These are phyloP conservation scores for Rhynchonycteris naso DNA, from an alignment of 2,797 vertebrate genomes.

Conservation along the genomic window DNA sequence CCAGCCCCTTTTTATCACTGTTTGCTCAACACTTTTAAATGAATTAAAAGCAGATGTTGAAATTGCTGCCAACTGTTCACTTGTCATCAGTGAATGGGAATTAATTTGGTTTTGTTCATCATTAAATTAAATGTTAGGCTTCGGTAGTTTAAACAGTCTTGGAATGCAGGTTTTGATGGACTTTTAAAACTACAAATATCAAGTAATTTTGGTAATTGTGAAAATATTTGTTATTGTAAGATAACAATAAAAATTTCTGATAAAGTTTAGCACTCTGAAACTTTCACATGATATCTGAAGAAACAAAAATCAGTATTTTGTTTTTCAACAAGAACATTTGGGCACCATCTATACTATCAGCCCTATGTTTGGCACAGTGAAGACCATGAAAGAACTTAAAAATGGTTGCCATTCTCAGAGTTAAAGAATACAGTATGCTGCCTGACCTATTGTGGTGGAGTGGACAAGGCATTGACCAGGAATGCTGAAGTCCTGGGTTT, in stretches of 20 bases:
- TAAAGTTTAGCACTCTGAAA: conserved; percentile 56
- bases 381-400: neutral
- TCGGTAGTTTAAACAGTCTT: conserved; percentile 47
- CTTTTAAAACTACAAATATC: conserved; percentile 58
- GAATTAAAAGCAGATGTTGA: conserved; percentile 73
- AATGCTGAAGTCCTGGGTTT: no score
- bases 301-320: conserved; percentile 38
- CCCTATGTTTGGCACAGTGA: neutral
- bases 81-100: conserved; percentile 48
- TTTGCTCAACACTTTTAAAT: conserved; percentile 66
- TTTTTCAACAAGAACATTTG: conserved; percentile 21
- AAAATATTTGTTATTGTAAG: conserved; percentile 50
- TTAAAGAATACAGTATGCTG: conserved; percentile 12
- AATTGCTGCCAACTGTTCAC: conserved; percentile 59
- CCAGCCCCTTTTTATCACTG: conserved; percentile 33
- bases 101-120: conserved; percentile 67
- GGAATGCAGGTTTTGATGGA: conserved; percentile 10
- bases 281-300: neutral
- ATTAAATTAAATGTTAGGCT: conserved; percentile 66
- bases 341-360: neutral
- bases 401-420: neutral
- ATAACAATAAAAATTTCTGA: conserved; percentile 51
- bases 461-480: no score
- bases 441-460: neutral
- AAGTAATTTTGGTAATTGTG: conserved; percentile 51